Evolutionary conservation across 2,888 invertebrate species (phyloP), one percentile per base, ranked within the genome.

Genomic region (Drosophila tripunctata): DNA sequence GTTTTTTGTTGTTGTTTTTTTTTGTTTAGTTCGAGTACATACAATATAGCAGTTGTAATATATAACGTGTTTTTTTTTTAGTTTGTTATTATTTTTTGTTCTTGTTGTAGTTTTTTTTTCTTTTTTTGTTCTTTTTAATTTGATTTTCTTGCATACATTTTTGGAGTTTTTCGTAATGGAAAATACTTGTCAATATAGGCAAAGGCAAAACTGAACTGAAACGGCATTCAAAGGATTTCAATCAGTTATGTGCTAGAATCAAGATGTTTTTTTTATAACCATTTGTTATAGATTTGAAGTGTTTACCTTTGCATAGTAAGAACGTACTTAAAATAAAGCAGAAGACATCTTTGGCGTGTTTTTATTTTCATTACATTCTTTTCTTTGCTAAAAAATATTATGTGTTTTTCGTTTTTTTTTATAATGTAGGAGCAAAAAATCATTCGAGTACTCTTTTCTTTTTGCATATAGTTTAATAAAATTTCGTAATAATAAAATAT

Each of bases 281-380:
- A 50, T 44, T 54, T 35, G n/a, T 44, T 38, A 30, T 40, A 31
- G 27, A 36, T 36, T 44, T 15, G 27, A 27, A 36, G 8, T 48
- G 41, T 43, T 54, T 21, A 62, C 67, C 67, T 55, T 62, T 71
- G 71, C 63, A 36, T 62, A 54, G 41, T 60, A 56, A 47, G 51
- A 61, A 67, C 45, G 52, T 74, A 82, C 80, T 82, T 85, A 72
- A 83, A 83, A 83, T 73, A 70, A 86, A 84, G 84, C 84, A 84
- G 87, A 86, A 86, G 84, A 86, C 84, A 83, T 86, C 81, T 83
- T 78, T 83, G 84, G 74, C 81, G 77, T 75, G 75, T 83, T 44
- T 74, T 51, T 33, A 30, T 41, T 57, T 62, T 58, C 24, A 8
- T 19, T 17, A n/a, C 6, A 38, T 14, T 10, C n/a, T 21, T 40